Conservation (phyloP, 2,888 invertebrate species). For the Caenorhabditis japonica region DNA sequence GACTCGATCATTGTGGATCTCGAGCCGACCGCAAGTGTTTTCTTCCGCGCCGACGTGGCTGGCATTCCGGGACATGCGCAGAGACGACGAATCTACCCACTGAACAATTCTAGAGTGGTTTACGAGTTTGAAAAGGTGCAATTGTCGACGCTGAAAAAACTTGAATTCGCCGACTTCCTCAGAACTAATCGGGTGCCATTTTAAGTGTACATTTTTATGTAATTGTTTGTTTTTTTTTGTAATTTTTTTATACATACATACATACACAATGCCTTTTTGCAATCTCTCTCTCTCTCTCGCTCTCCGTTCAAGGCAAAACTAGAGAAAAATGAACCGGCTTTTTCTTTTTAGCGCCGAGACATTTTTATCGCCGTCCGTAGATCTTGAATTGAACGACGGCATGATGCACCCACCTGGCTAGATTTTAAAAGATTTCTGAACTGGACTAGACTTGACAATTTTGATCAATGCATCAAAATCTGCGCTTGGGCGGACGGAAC, state of each 20-base stretch:
- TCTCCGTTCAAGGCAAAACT: too few species aligned
- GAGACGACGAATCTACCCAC: conserved; percentile 1
- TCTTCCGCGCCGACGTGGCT: conserved; percentile 42
- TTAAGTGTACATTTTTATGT: conserved; percentile 6
- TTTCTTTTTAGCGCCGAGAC: too few species aligned
- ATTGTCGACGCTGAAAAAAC: neutral
- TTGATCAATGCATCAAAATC: too few species aligned
- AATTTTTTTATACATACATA: neutral
- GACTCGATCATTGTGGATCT: conserved; percentile 24
- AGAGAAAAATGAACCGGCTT: too few species aligned
- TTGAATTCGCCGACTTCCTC: conserved; percentile 13
- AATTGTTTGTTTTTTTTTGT: neutral
- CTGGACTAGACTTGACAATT: too few species aligned
- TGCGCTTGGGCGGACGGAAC: neutral
- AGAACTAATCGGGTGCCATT: conserved; percentile 32
- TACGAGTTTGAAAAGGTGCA: conserved; percentile 25
- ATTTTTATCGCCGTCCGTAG: too few species aligned
- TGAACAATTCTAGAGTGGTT: conserved; percentile 24
- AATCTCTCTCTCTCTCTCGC: too few species aligned
- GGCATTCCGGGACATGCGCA: conserved; percentile 10
- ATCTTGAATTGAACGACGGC: too few species aligned
- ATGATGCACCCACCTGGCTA: too few species aligned
- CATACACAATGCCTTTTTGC: too few species aligned
- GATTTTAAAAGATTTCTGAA: too few species aligned
- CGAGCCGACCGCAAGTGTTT: conserved; percentile 28